A percentile compares a stretch with the other conserved stretches of the same genome.
Conservation (phyloP, 2,113 vertebrate species). For the Taurulus bubalis region DNA sequence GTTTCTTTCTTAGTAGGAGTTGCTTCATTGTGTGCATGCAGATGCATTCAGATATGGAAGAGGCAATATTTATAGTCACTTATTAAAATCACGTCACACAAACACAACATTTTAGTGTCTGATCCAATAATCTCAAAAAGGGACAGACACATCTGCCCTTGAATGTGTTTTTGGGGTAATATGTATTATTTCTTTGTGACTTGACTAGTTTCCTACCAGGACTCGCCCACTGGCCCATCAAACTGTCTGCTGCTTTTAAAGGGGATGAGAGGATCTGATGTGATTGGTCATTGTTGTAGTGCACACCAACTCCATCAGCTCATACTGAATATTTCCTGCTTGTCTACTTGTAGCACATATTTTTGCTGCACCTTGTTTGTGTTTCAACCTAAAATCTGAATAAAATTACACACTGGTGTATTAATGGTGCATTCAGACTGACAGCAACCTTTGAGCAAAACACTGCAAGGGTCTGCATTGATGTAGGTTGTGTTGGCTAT, state of each 20-base stretch:
- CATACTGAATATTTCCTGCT: slow-evolving; percentile 1
- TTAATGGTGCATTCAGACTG: not conserved
- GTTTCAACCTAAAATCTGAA: not conserved
- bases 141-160: slow-evolving; percentile 15
- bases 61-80: slow-evolving; percentile 2
- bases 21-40: not conserved
- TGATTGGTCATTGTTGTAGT: slow-evolving; percentile 23
- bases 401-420: not conserved
- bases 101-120: not conserved
- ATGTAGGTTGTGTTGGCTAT: not conserved
- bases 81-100: not conserved
- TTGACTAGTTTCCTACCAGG: slow-evolving; percentile 11
- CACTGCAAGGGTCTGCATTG: not conserved
- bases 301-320: not conserved
- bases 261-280: slow-evolving; percentile 35
- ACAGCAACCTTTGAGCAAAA: not conserved
- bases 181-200: slow-evolving; percentile 1
- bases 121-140: slow-evolving; percentile 15
- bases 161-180: not conserved
- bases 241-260: slow-evolving; percentile 41
- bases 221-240: slow-evolving; percentile 7
- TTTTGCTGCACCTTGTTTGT: slow-evolving; percentile 6
- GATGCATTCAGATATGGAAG: not conserved
- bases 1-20: not conserved
- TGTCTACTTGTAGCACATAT: not conserved